Evolutionary conservation across 2,797 vertebrate genomes (phyloP), one percentile per base, ranked within the genome.

Genomic region (Tenualosa ilisha): DNA sequence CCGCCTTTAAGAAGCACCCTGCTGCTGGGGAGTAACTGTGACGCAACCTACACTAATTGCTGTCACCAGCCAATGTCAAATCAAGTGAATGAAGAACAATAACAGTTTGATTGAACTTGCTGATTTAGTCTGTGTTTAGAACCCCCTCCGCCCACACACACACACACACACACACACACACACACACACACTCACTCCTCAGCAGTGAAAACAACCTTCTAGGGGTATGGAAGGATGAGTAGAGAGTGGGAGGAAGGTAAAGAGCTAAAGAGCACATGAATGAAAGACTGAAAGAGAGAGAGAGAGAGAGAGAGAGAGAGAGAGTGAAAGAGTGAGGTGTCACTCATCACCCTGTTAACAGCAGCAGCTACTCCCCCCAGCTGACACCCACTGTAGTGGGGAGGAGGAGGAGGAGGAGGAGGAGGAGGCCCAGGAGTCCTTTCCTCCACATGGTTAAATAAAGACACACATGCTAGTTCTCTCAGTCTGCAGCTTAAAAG

Each of bases 221-320:
- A 17, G 53, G 53, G 53, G 15, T 56, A 56, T 17, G 53, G 15
- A 56, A 20, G 17, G 53, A 56, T 17, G 53, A 17, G 53, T 20
- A 2, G 24, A 63, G 61, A 26, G 61, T 3, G 20, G 59, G 24
- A 31, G 31, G 31, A 31, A 31, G 31, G 31, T 31, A 31, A 31
- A 31, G 31, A 31, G 31, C 31, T 31, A 31, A 31, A 31, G 31
- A 31, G 31, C 31, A 31, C 31, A 31, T 31, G 31, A 31, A 31
- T 31, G 31, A 31, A 31, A 31, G 3, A 46, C 7, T 46, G 46
- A 46, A 7, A 85, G 81, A 83, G 61, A 85, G 53, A 83, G 63
- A 20, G 11, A 86, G 65, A 40, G 22, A 79, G 24, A 53, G 82
- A 31, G 31, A 72, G 6, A 85, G 81, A 83, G 61, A 85, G 53